Evolutionary conservation across 1,140 invertebrate genomes (phyloP).

Genomic region (Antheraea mylitta): DNA sequence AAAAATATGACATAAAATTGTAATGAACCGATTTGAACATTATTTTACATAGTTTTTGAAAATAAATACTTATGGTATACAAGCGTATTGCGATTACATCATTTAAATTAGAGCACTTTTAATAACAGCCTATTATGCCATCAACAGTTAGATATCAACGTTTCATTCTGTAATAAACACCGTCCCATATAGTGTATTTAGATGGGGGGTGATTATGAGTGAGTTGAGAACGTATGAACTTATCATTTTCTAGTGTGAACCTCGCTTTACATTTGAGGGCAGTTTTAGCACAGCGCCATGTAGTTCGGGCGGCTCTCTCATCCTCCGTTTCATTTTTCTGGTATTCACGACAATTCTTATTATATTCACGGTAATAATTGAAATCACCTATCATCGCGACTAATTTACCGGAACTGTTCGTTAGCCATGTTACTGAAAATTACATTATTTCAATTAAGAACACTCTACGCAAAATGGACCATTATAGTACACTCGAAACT

Average conservation of each 20-base stretch:
- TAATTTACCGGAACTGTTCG: neutral
- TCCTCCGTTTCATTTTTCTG: neutral
- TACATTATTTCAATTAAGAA: neutral
- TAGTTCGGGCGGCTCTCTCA: no score
- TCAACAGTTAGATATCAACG: neutral
- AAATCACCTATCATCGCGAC: slow-evolving; percentile 6
- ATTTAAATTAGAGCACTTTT: neutral
- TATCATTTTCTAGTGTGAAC: slow-evolving; percentile 5
- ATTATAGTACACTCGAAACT: no score
- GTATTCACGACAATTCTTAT: neutral
- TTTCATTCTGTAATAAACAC: slow-evolving; percentile 6
- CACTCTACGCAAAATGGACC: no score
- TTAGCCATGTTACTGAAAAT: slow-evolving; percentile 9
- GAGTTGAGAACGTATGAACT: neutral
- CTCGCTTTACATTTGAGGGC: slow-evolving; percentile 6
- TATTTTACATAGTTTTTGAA: no score
- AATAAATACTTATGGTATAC: no score
- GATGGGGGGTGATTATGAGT: slow-evolving; percentile 5
- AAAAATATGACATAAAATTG: no score
- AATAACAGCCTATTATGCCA: neutral
- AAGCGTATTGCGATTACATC: no score
- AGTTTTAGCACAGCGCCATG: slow-evolving; percentile 9
- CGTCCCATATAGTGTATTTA: slow-evolving; percentile 3
- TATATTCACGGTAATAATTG: slow-evolving; percentile 2
- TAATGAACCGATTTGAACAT: no score